Evolutionary conservation across 2,888 invertebrate genomes (phyloP), one percentile per base, ranked within the genome.

Genomic region (Mythimna albipuncta): DNA sequence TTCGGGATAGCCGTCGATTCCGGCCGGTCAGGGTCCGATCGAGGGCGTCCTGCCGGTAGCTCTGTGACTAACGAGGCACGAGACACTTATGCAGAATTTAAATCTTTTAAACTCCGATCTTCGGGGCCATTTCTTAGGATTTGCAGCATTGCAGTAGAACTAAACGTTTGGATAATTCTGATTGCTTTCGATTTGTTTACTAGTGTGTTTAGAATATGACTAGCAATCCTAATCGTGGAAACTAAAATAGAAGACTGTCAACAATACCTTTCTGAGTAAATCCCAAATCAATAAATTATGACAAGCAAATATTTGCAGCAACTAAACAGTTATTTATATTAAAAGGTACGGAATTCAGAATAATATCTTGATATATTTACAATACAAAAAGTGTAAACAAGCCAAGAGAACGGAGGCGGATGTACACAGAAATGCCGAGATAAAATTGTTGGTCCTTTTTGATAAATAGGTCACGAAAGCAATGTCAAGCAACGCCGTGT

Each of bases 1-100:
- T 94, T 91, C 89, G 89, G 93, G 94, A 93, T 93, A 92, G 93
- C 93, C 93, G 94, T 92, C 93, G 94, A 95, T 94, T 94, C 91
- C 88, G 91, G 92, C 91, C 93, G 92, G 94, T 91, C 93, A 93
- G 91, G 86, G 88, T 90, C 90, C 91, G 89, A 91, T 92, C 89
- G 91, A 89, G 91, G 90, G 72, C 65, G 72, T 78, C 72, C 72
- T 74, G 73, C 64, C 58, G 77, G 66, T 69, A 63, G 73, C 55
- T 69, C 64, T 69, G 87, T 86, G 88, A 89, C 89, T 90, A 91
- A 89, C 89, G 88, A 91, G 85, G 82, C 83, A 84, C 83, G 79
- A 79, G 80, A 81, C 79, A 77, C 86, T 88, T 89, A 90, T 90
- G 88, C 87, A 85, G 83, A 89, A 89, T 90, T 90, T 89, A 82